These are phyloP conservation scores for Therioaphis trifolii DNA, from an alignment of 2,888 invertebrate genomes.

Conservation along the genomic window DNA sequence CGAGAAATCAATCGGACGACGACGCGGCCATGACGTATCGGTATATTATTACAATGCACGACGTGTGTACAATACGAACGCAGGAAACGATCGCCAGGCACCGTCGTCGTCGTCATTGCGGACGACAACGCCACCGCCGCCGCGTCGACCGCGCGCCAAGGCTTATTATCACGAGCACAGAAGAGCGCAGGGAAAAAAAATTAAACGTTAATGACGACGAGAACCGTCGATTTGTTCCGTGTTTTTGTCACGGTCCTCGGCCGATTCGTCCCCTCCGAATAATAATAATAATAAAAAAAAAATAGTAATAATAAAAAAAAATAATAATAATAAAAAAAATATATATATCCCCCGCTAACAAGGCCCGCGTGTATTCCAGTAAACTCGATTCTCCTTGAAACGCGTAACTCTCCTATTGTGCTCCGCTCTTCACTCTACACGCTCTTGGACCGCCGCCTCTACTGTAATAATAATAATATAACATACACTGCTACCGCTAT, in stretches of 20 bases:
- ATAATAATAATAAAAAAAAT: too few species aligned
- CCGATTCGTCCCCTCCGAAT: constrained; percentile 2
- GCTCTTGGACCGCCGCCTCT: background rate
- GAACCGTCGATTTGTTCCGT: constrained; percentile 60
- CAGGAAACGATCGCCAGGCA: background rate
- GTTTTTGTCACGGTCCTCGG: constrained; percentile 56
- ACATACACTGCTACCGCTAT: too few species aligned
- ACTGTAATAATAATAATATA: too few species aligned
- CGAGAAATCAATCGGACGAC: constrained; percentile 32
- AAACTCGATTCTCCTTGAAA: constrained; percentile 56
- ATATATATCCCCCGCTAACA: constrained; percentile 52
- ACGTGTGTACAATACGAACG: background rate
- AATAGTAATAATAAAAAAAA: too few species aligned
- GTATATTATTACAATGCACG: background rate
- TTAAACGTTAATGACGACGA: constrained; percentile 58
- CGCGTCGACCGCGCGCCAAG: background rate
- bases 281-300: background rate
- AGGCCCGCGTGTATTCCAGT: constrained; percentile 31
- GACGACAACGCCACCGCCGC: too few species aligned
- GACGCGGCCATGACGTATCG: too few species aligned
- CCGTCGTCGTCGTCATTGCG: background rate
- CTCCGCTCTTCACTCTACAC: background rate
- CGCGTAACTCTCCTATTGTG: constrained; percentile 50
- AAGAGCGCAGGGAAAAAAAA: background rate
- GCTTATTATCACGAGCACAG: constrained; percentile 46